Percentiles rank a stretch among this genome's conserved stretches.
Conservation (phyloP, 1,140 invertebrate species). For the Augochlora pura region DNA sequence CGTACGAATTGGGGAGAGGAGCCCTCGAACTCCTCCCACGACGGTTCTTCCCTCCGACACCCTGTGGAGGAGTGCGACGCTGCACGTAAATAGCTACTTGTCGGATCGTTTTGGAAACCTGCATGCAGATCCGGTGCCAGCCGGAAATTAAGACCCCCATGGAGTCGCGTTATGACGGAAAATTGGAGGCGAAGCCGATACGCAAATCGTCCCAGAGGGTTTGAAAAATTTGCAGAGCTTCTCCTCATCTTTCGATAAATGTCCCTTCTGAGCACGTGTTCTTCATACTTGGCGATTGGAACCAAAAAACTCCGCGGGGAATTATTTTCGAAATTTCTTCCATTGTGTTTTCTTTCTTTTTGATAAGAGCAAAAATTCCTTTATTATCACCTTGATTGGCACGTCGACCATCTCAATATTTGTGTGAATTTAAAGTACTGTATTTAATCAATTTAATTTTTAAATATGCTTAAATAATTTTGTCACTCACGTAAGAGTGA, state of each 20-base stretch:
- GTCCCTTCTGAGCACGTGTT: neutral
- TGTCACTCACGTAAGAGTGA: too few relatives aligned
- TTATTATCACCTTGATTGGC: too few relatives aligned
- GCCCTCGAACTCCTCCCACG: neutral
- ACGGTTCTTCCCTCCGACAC: conserved; percentile 40
- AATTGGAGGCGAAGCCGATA: conserved; percentile 54
- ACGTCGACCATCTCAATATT: too few relatives aligned
- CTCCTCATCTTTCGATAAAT: neutral
- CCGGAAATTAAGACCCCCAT: conserved; percentile 50
- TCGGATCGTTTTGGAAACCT: conserved; percentile 73
- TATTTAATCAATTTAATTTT: too few relatives aligned
- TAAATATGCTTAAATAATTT: too few relatives aligned
- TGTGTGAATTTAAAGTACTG: too few relatives aligned
- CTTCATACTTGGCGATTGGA: too few relatives aligned
- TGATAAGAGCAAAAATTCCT: too few relatives aligned
- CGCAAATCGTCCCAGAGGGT: neutral
- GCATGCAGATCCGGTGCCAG: conserved; percentile 31
- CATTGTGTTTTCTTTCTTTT: too few relatives aligned
- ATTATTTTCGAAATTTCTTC: too few relatives aligned
- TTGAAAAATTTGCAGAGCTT: neutral
- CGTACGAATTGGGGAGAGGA: conserved; percentile 64
- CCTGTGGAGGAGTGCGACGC: conserved; percentile 62
- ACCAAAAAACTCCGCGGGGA: too few relatives aligned
- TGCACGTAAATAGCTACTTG: conserved; percentile 79
- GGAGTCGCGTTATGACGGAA: conserved; percentile 29